Conservation (phyloP, 2,888 invertebrate species). For the Xestia rhomboidea region DNA sequence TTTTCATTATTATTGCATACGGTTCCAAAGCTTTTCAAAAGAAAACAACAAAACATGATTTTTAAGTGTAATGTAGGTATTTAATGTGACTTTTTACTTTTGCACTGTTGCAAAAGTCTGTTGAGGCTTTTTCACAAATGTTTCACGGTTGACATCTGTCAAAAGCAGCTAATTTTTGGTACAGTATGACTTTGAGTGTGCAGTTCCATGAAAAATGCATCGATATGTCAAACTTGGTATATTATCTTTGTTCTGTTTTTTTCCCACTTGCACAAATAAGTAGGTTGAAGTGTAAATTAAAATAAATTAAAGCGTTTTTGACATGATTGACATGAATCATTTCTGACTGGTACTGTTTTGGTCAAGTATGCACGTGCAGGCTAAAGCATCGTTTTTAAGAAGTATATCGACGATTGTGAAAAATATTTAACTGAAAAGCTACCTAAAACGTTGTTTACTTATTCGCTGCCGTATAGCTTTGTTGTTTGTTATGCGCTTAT, state of each 20-base stretch:
- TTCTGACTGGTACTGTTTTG: no score
- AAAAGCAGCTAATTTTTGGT: constrained; percentile 17
- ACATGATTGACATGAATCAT: no score
- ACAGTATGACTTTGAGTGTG: no score
- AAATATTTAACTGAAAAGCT: background rate
- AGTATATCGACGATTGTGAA: background rate
- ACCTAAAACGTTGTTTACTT: background rate
- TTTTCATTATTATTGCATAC: background rate
- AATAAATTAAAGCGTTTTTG: no score
- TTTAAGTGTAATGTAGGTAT: no score
- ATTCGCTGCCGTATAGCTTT: background rate
- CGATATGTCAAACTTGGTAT: no score
- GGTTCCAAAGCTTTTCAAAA: background rate
- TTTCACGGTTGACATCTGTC: constrained; percentile 18
- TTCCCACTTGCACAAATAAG: no score
- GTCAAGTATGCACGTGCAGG: background rate
- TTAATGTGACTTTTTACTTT: background rate
- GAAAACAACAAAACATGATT: background rate
- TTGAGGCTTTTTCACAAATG: constrained; percentile 4
- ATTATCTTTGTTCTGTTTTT: no score
- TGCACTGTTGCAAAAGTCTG: background rate
- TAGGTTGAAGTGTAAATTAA: no score
- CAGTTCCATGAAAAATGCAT: no score
- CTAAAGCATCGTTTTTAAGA: background rate
- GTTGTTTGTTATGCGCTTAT: no score